A percentile compares a stretch with the other conserved stretches of the same genome.
Conservation (phyloP, 2,113 vertebrate genomes). For the Podiceps cristatus region DNA sequence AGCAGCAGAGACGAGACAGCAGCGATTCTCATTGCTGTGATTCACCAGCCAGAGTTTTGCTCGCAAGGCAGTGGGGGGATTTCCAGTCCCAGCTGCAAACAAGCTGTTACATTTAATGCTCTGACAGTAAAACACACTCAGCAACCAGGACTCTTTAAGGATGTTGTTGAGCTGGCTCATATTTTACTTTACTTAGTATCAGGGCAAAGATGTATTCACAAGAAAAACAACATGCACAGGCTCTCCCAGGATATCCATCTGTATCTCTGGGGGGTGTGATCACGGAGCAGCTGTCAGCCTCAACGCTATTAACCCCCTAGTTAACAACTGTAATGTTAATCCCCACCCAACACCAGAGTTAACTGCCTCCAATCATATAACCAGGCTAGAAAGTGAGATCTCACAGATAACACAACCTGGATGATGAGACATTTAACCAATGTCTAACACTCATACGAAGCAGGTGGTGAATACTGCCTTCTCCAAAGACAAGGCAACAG, state of each 20-base stretch:
- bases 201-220: background rate
- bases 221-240: rapidly evolving
- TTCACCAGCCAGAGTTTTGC: background rate
- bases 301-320: background rate
- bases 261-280: background rate
- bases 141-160: background rate
- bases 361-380: background rate
- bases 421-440: background rate
- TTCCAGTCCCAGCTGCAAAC: background rate
- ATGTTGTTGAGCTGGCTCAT: background rate
- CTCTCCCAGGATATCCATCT: background rate
- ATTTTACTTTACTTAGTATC: background rate
- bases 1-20: background rate
- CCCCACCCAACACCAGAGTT: background rate
- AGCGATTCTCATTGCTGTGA: background rate
- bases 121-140: background rate
- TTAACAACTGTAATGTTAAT: background rate
- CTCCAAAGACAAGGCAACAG: background rate
- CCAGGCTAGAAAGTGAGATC: background rate
- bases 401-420: background rate
- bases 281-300: background rate
- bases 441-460: background rate
- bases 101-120: background rate
- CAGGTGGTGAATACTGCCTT: background rate
- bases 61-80: background rate